Percentiles rank a stretch among this genome's conserved stretches.
Conservation (phyloP, 2,113 vertebrate genomes). For the Trichechus manatus region DNA sequence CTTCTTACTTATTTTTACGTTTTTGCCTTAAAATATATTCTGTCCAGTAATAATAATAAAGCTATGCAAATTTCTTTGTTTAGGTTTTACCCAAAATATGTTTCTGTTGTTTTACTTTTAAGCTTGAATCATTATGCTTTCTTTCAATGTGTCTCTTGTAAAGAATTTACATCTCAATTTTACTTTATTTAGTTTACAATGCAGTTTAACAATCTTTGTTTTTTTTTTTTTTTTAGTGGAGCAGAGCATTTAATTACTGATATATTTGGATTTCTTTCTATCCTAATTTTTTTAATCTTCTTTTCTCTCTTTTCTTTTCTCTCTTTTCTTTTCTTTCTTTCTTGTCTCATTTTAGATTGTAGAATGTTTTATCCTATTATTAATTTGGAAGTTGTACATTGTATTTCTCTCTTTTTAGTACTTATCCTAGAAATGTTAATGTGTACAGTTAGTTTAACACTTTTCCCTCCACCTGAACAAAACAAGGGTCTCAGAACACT, state of each 20-base stretch:
- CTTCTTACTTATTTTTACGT: background rate
- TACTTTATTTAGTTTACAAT: background rate
- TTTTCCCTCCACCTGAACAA: background rate
- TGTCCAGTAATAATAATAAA: slow-evolving; percentile 16
- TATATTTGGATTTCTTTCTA: slow-evolving; percentile 20
- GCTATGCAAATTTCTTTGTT: background rate
- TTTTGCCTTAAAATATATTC: slow-evolving; percentile 11
- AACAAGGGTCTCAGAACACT: background rate
- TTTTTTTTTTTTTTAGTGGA: background rate
- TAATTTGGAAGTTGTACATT: background rate
- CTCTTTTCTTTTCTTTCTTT: background rate
- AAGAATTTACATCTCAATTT: background rate
- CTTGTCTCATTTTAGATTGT: background rate
- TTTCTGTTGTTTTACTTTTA: background rate
- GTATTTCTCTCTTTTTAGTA: background rate
- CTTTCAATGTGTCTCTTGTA: background rate
- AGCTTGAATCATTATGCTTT: background rate
- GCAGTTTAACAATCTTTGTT: background rate
- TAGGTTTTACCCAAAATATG: background rate
- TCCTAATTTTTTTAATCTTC: background rate
- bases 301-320: background rate
- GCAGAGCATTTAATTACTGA: background rate
- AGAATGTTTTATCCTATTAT: background rate
- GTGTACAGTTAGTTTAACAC: too few relatives aligned
- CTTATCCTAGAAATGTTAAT: background rate